Percentiles rank a stretch among this genome's conserved stretches.
These are phyloP conservation scores for Chromis chromis DNA, from an alignment of 2,797 vertebrate species.

Conservation along the genomic window DNA sequence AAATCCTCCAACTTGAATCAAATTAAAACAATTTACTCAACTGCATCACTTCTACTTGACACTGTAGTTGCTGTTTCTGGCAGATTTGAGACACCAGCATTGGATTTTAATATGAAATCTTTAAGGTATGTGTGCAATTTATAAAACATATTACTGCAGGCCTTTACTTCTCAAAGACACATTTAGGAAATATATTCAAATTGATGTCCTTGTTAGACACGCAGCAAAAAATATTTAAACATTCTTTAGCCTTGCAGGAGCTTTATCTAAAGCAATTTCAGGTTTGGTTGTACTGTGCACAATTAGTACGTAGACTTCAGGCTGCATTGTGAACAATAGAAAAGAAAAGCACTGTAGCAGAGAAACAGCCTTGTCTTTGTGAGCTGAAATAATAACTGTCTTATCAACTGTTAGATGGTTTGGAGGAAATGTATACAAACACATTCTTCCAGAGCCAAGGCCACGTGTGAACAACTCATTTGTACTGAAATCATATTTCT, in stretches of 20 bases:
- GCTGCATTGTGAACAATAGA: not conserved
- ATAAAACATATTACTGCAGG: not conserved
- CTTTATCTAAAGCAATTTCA: not conserved
- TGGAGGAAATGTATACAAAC: constrained; percentile 1
- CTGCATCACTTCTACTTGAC: not conserved
- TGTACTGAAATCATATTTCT: constrained; percentile 24
- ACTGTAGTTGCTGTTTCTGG: not conserved
- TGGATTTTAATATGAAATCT: not conserved
- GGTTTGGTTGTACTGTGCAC: not conserved
- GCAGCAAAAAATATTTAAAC: not conserved
- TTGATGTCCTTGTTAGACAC: not conserved
- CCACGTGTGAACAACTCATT: constrained; percentile 36
- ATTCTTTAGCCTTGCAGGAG: not conserved
- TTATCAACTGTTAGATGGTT: constrained; percentile 22
- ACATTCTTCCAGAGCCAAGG: constrained; percentile 26
- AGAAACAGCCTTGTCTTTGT: constrained; percentile 28
- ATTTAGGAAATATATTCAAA: not conserved
- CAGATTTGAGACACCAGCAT: constrained; percentile 6
- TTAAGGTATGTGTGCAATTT: not conserved
- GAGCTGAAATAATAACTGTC: constrained; percentile 23
- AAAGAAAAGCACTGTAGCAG: not conserved
- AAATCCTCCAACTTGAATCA: not conserved
- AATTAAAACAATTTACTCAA: constrained; percentile 20
- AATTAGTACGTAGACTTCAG: not conserved
- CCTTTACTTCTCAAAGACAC: not conserved